A percentile compares a stretch with the other conserved stretches of the same genome.
These are phyloP conservation scores for Malacoctenus gilli DNA, from an alignment of 2,797 vertebrate species.

Conservation along the genomic window DNA sequence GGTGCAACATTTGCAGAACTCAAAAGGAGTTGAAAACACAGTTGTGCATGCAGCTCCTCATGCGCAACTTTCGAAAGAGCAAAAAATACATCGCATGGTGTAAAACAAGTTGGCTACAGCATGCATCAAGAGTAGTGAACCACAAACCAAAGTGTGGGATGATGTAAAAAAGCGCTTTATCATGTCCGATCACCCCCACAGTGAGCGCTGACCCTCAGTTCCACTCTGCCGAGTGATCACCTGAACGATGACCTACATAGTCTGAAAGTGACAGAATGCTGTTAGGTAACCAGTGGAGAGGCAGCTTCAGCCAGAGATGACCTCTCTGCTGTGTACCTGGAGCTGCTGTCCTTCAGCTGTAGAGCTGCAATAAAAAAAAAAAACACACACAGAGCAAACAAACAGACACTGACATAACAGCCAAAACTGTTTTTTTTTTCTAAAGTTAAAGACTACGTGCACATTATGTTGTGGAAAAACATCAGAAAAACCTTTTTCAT, in stretches of 20 bases:
- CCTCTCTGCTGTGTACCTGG: slow-evolving; percentile 16
- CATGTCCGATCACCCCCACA: slow-evolving; percentile 8
- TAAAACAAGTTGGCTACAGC: too few relatives aligned
- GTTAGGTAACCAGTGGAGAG: slow-evolving; percentile 29
- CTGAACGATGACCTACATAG: slow-evolving; percentile 11
- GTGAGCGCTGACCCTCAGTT: neutral
- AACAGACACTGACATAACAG: slow-evolving; percentile 15
- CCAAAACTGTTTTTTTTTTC: neutral
- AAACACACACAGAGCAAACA: too few relatives aligned
- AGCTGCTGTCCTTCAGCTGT: slow-evolving; percentile 14
- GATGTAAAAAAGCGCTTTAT: slow-evolving; percentile 34
- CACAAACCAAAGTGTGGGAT: too few relatives aligned
- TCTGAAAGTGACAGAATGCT: slow-evolving; percentile 17
- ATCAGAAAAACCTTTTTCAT: too few relatives aligned
- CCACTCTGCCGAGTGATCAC: slow-evolving; percentile 21
- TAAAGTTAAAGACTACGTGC: too few relatives aligned
- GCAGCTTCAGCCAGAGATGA: neutral
- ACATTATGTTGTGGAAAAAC: too few relatives aligned
- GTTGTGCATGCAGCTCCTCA: neutral
- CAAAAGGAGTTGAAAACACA: neutral
- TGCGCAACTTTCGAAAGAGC: neutral
- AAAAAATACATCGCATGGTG: neutral
- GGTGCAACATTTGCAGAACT: slow-evolving; percentile 13
- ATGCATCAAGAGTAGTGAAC: too few relatives aligned
- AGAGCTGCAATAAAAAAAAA: neutral